Evolutionary conservation across 2,888 invertebrate genomes (phyloP).

Genomic region (Drosophila crucigera): DNA sequence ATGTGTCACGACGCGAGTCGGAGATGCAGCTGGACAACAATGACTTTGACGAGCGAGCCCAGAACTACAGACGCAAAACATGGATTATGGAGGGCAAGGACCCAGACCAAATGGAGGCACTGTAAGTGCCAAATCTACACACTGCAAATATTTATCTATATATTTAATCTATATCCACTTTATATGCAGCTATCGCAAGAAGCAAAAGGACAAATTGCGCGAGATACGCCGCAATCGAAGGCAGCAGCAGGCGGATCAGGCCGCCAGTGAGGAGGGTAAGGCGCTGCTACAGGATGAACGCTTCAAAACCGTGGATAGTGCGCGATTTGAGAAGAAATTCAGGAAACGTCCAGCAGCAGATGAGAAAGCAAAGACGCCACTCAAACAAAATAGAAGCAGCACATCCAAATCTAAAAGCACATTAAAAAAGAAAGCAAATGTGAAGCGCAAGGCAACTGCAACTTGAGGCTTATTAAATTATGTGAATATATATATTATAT

Average conservation of each 20-base stretch:
- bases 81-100: slow-evolving; percentile 94
- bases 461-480: slow-evolving; percentile 3
- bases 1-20: slow-evolving; percentile 96
- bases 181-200: slow-evolving; percentile 76
- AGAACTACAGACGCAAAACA: slow-evolving; percentile 94
- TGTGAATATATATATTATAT: not conserved
- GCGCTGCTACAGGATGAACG: slow-evolving; percentile 82
- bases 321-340: slow-evolving; percentile 77
- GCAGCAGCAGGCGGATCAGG: slow-evolving; percentile 59
- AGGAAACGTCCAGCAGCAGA: slow-evolving; percentile 28
- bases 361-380: not conserved
- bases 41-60: slow-evolving; percentile 94
- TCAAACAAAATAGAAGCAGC: slow-evolving; percentile 9
- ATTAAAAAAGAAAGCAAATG: slow-evolving; percentile 29
- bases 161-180: not conserved
- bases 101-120: slow-evolving; percentile 90
- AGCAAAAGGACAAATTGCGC: slow-evolving; percentile 82
- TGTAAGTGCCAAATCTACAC: slow-evolving; percentile 83
- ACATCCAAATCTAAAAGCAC: slow-evolving; percentile 3
- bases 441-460: slow-evolving; percentile 30
- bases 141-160: not conserved
- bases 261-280: slow-evolving; percentile 49
- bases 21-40: slow-evolving; percentile 96
- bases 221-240: slow-evolving; percentile 81
- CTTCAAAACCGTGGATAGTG: slow-evolving; percentile 77